Evolutionary conservation across 2,113 vertebrate genomes (phyloP).

Genomic region (Neolamprologus toae): DNA sequence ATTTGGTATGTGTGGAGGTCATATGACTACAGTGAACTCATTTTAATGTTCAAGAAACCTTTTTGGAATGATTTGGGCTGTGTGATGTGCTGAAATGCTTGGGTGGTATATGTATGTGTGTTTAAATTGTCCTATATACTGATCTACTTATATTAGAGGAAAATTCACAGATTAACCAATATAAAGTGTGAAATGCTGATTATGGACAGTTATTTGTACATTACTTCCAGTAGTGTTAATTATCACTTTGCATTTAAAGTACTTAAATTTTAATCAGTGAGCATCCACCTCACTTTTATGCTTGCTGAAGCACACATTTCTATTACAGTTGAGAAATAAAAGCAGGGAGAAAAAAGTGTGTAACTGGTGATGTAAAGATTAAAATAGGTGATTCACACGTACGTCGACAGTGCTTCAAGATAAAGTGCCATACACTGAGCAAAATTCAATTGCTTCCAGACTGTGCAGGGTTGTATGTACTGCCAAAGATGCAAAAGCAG

Average conservation of each 20-base stretch:
- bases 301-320: background rate
- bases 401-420: background rate
- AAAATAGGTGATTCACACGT: background rate
- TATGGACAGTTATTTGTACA: background rate
- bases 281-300: background rate
- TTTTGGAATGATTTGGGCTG: background rate
- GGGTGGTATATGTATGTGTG: background rate
- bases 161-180: background rate
- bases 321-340: background rate
- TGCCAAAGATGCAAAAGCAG: background rate
- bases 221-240: background rate
- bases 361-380: background rate
- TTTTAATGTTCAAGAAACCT: background rate
- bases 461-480: background rate
- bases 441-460: background rate
- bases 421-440: background rate
- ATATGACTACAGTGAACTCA: fast-evolving
- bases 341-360: background rate
- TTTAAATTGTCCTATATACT: background rate
- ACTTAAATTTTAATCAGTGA: background rate
- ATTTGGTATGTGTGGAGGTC: background rate
- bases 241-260: background rate
- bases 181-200: background rate
- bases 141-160: background rate
- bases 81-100: background rate